phyloP scores from a whole-genome alignment of 2,888 invertebrate species.

The Branchellion lobata region DNA sequence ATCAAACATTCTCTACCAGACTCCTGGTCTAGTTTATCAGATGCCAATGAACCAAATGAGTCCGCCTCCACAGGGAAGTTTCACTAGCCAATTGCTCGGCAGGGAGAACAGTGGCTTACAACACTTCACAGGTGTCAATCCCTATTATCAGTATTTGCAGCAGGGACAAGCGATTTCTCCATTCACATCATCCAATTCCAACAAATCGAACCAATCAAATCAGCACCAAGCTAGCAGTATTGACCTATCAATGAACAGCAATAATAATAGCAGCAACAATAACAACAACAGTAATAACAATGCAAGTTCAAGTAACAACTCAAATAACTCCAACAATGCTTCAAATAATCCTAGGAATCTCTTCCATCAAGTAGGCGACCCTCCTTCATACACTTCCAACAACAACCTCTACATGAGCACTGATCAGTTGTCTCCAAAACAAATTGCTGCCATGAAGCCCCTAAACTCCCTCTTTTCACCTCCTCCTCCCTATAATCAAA shows the following conservation, averaged over 20 bases:
- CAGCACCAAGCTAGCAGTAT: constrained; percentile 7
- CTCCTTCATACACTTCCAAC: constrained; percentile 25
- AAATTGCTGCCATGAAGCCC: constrained; percentile 17
- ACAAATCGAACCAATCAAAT: constrained; percentile 13
- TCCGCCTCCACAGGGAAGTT: constrained; percentile 24
- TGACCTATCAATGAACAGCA: constrained; percentile 20
- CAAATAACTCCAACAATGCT: constrained; percentile 5
- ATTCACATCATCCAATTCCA: constrained; percentile 25
- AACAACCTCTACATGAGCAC: constrained; percentile 1
- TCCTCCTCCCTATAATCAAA: constrained; percentile 38
- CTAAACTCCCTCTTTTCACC: constrained; percentile 18
- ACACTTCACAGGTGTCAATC: constrained; percentile 29
- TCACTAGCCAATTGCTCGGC: constrained; percentile 21
- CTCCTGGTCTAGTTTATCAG: constrained; percentile 38
- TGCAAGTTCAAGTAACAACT: constrained; percentile 1
- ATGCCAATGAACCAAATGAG: constrained; percentile 35
- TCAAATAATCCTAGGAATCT: constrained; percentile 11
- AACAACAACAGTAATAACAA: constrained; percentile 24
- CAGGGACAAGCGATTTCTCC: constrained; percentile 16
- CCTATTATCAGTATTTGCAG: constrained; percentile 33
- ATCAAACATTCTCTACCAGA: constrained; percentile 39
- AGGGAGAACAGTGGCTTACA: constrained; percentile 26
- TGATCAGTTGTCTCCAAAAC: constrained; percentile 26
- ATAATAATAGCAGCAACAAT: constrained; percentile 18
- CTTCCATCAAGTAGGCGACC: not conserved